Evolutionary conservation across 2,113 vertebrate species (phyloP), one percentile per base, ranked within the genome.

Genomic region (Aviceda subcristata): DNA sequence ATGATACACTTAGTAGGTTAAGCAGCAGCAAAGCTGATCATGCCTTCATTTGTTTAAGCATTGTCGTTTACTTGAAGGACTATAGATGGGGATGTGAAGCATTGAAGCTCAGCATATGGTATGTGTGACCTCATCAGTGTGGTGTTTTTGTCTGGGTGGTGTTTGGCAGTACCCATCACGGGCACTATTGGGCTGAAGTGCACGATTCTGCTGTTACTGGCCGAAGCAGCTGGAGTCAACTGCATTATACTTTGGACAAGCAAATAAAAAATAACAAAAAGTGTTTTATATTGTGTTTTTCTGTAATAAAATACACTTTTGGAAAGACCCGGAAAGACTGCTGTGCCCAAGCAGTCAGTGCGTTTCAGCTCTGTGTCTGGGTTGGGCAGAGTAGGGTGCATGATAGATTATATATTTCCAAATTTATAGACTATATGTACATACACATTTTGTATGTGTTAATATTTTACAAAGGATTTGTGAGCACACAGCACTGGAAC

Each of bases 121-220:
- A 56, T 68, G 81, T 2, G 30, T 95, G 78, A 92, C 75, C 86
- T 95, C 89, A 91, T 90, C 80, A 53, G 77, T 34, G 41, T 91
- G 88, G 84, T 81, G 91, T 89, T 93, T 95, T 82, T 96, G 79
- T 94, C 92, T 86, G 95, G 27, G 39, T 79, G 72, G 86, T 88
- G 83, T 75, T 94, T 79, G 94, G 77, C 91, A 80, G 74, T 86
- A 43, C 87, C 74, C 20, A 13, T 62, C 92, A 74, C 36, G 3
- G 71, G 84, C 46, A 27, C 83, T 62, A 1, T 5, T 50, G 71
- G 71, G 45, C 78, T 89, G 22, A 38, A 96, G 74, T 82, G 71
- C 63, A 77, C 59, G 56, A 41, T 88, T 80, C 50, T 92, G 92
- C 82, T 80, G 76, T 67, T 88, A 30, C 59, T 91, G 76, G 50